Evolutionary conservation across 2,797 vertebrate species (phyloP), one percentile per base, ranked within the genome.

Genomic region (Hemitrygon akajei): DNA sequence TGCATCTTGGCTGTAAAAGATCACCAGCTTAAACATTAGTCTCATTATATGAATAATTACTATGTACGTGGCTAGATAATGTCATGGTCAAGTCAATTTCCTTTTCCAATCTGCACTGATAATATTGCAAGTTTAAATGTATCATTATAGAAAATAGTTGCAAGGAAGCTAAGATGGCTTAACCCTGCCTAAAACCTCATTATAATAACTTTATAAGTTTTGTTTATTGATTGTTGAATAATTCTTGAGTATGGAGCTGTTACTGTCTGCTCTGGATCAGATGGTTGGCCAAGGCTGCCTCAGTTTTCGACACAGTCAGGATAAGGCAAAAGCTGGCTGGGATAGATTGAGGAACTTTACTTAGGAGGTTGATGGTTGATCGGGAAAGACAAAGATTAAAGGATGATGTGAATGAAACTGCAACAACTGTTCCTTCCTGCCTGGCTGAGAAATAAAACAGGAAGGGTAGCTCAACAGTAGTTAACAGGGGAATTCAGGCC

Each of bases 1-100:
- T 89, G 9, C n/a, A 66, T 25, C n/a, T 89, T 89, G n/a, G 63
- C 37, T 89, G 86, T 69, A 37, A 89, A 89, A 89, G 86, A 66
- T 89, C 86, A 89, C n/a, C 63, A 69, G 60, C 86, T n/a, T 69
- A 69, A 69, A 66, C 16, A 89, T 89, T 89, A 69, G 63, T 18
- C n/a, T 7, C 63, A 89, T 66, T 66, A n/a, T 34, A 9, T 11
- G 2, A 66, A 9, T 89, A 89, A 89, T 89, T 89, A 37, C 63
- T 37, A 14, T 66, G 63, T 66, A 66, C 0, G 66, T 66, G 63
- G 14, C 63, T 66, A 66, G 63, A 66, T 66, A 66, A 66, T 63
- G 11, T 5, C 60, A 63, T 86, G 27, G 56, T 86, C 56, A 14
- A 3, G 3, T 60, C 82, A 27, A 86, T 12, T 20, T 22, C 3